Base-by-base conservation (phyloP, 1,140 invertebrate genomes). In the Drosophila mayri region DNA sequence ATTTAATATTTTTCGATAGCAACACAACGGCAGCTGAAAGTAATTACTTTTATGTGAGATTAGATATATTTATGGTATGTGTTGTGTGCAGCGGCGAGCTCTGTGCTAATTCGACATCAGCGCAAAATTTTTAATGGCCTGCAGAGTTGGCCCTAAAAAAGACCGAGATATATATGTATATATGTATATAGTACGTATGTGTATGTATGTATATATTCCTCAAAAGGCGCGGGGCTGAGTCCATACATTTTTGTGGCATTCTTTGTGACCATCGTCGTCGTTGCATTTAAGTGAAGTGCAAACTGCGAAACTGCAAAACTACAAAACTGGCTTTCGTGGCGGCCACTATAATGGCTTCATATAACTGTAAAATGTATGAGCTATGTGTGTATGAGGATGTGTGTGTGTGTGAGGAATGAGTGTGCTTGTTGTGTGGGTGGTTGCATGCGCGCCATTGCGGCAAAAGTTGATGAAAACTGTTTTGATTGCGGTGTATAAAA, bases 1-100 rank as follows among this genome's bases (percentile, higher is more conserved):
- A 88, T 88, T 88, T 88, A 90, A 88, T 88, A 88, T 88, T 90
- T 88, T 81, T 84, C 84, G 84, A 88, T 88, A 88, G 81, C 85
- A 84, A 81, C 85, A 85, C 85, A 88, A 73, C 76, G 76, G 77
- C 85, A 88, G 85, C 85, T 88, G 85, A 88, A 88, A 88, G 85
- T 88, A 88, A 88, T 88, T 88, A 88, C 85, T 90, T 90, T 90
- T 68, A 90, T 90, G 76, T 80, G 78, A 90, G 85, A 86, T 90
- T 90, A 90, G 86, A 90, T 81, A 87, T 88, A 88, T 87, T 84
- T 87, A 87, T 25, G 25, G 25, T 25, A 25, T 87, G 84, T 83
- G 79, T 72, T 68, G 52, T 55, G 35, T 70, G 60, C 44, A 10
- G 14, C 25, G 11, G 22, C 40, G 12, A 32, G 30, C 62, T 46